Conservation (phyloP, 2,888 invertebrate species). For the Cepaea hortensis region DNA sequence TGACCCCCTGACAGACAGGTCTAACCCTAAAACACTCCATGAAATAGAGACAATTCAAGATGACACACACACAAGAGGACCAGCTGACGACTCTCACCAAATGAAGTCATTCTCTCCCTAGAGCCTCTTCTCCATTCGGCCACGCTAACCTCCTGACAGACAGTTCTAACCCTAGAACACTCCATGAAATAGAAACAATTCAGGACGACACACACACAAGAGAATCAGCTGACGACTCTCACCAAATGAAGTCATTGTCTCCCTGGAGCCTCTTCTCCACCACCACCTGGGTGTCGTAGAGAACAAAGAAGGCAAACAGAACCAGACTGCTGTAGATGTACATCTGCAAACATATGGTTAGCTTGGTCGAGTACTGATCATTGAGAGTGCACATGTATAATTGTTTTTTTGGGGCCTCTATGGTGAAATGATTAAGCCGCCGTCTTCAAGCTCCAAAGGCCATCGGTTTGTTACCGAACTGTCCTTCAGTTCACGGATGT, state of each 20-base stretch:
- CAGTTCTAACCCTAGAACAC: too few relatives aligned
- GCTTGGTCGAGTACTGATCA: background rate
- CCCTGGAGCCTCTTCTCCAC: slow-evolving; percentile 93
- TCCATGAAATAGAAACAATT: too few relatives aligned
- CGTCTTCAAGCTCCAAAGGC: too few relatives aligned
- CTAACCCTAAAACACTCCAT: too few relatives aligned
- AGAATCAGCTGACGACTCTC: slow-evolving; percentile 52
- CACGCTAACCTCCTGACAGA: too few relatives aligned
- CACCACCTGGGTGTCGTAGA: slow-evolving; percentile 98
- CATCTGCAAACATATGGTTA: slow-evolving; percentile 78
- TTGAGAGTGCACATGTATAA: too few relatives aligned
- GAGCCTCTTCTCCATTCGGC: slow-evolving; percentile 78
- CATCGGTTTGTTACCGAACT: too few relatives aligned
- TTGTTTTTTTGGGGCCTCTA: too few relatives aligned
- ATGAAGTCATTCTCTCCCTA: slow-evolving; percentile 94
- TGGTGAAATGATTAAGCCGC: too few relatives aligned
- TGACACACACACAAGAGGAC: background rate
- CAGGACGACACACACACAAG: background rate
- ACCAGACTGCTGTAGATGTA: slow-evolving; percentile 92
- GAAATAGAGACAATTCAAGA: too few relatives aligned
- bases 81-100: slow-evolving; percentile 71
- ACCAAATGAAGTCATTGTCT: slow-evolving; percentile 90
- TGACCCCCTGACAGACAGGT: too few relatives aligned
- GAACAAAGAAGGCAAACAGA: slow-evolving; percentile 94
- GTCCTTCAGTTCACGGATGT: too few relatives aligned